phyloP scores from a whole-genome alignment of 1,140 invertebrate species.

The Episyrphus balteatus region DNA sequence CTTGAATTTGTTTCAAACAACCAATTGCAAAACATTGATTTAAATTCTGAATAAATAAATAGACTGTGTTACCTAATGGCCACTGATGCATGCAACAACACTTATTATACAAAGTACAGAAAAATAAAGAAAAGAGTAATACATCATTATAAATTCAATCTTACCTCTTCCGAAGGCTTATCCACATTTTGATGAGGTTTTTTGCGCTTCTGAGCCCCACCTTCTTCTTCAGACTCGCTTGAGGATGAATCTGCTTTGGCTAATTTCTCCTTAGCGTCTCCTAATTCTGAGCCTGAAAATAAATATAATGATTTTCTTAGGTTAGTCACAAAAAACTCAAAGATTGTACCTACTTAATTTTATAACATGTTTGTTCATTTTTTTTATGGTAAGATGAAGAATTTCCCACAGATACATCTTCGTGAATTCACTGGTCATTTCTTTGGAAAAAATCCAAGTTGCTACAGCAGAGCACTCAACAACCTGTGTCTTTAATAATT shows the following conservation, averaged over 20 bases:
- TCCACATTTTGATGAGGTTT: conserved; percentile 51
- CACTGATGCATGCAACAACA: too few species aligned
- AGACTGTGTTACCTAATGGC: too few species aligned
- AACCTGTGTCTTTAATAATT: conserved; percentile 94
- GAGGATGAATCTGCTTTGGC: conserved; percentile 64
- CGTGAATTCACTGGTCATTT: conserved; percentile 88
- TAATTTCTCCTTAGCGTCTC: conserved; percentile 75
- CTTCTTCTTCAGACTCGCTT: conserved; percentile 65
- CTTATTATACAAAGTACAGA: too few species aligned
- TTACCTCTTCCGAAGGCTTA: conserved; percentile 68
- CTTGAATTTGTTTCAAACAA: too few species aligned
- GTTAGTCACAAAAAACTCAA: background rate
- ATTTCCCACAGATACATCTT: conserved; percentile 98
- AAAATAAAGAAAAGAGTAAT: background rate
- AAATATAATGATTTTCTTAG: background rate
- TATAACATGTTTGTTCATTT: conserved; percentile 91
- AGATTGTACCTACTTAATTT: conserved; percentile 51
- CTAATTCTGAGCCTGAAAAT: conserved; percentile 56
- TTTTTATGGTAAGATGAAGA: conserved; percentile 87
- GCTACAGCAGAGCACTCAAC: conserved; percentile 94
- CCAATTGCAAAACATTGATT: too few species aligned
- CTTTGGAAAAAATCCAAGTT: conserved; percentile 97
- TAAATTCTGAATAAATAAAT: too few species aligned
- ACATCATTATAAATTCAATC: background rate
- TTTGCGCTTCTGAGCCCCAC: conserved; percentile 40